phyloP scores from a whole-genome alignment of 1,140 invertebrate genomes.

The Stegodyphus mimosarum region DNA sequence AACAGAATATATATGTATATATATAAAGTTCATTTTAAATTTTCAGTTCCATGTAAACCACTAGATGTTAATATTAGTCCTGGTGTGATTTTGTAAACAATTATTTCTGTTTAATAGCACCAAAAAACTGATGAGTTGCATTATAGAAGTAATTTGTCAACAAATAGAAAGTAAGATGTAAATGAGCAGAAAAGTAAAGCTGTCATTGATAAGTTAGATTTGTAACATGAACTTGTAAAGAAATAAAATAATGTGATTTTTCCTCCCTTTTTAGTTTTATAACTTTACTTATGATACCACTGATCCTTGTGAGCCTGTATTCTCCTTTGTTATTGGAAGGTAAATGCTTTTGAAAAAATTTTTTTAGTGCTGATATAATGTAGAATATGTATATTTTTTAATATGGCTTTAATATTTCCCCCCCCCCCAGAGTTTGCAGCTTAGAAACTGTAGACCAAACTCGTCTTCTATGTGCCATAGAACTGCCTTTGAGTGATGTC shows the following conservation, averaged over 20 bases:
- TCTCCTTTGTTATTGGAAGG: slow-evolving; percentile 58
- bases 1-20: too few species aligned
- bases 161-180: too few species aligned
- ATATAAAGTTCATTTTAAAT: too few species aligned
- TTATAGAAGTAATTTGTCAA: too few species aligned
- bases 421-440: slow-evolving; percentile 48
- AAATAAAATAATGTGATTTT: background rate
- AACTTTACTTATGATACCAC: slow-evolving; percentile 56
- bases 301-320: slow-evolving; percentile 56
- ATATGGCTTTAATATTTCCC: background rate
- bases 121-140: too few species aligned
- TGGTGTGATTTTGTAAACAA: too few species aligned
- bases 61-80: too few species aligned
- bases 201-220: too few species aligned
- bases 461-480: slow-evolving; percentile 54
- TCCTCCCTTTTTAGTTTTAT: slow-evolving; percentile 46
- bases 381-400: background rate
- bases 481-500: slow-evolving; percentile 56
- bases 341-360: background rate
- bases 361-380: background rate
- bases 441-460: slow-evolving; percentile 60
- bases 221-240: too few species aligned
- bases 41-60: too few species aligned
- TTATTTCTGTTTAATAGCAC: too few species aligned
- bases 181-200: too few species aligned